phyloP scores from a whole-genome alignment of 2,113 vertebrate genomes.

The Gila orcuttii region DNA sequence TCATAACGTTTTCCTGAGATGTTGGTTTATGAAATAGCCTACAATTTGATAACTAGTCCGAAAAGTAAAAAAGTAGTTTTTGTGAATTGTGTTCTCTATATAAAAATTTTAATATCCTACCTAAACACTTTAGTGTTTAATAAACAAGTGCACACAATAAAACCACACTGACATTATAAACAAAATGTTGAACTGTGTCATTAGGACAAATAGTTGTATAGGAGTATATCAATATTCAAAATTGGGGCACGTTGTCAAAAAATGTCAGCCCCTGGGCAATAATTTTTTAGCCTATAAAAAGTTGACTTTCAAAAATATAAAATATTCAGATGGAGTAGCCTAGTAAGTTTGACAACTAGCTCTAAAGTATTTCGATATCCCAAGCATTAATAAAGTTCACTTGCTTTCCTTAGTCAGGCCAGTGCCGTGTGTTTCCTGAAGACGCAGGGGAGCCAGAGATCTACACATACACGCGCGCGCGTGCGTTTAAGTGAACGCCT shows the following conservation, averaged over 20 bases:
- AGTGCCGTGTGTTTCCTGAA: constrained; percentile 13
- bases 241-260: neutral
- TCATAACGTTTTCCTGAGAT: too few species aligned
- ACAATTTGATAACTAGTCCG: too few species aligned
- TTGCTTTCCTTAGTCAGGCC: neutral
- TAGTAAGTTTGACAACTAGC: neutral
- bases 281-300: neutral
- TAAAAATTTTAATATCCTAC: too few species aligned
- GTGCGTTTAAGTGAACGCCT: constrained; percentile 56
- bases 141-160: too few species aligned
- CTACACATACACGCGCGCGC: neutral
- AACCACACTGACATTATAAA: too few species aligned
- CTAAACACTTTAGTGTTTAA: too few species aligned
- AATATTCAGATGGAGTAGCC: neutral
- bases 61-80: too few species aligned
- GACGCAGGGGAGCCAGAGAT: constrained; percentile 26
- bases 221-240: neutral
- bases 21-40: too few species aligned
- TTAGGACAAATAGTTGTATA: too few species aligned
- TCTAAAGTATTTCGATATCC: neutral
- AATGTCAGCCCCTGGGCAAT: neutral
- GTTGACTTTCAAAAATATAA: neutral
- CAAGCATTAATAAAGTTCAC: neutral
- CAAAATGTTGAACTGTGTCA: too few species aligned
- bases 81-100: too few species aligned